phyloP scores from a whole-genome alignment of 2,797 vertebrate genomes.

The Tenualosa ilisha region DNA sequence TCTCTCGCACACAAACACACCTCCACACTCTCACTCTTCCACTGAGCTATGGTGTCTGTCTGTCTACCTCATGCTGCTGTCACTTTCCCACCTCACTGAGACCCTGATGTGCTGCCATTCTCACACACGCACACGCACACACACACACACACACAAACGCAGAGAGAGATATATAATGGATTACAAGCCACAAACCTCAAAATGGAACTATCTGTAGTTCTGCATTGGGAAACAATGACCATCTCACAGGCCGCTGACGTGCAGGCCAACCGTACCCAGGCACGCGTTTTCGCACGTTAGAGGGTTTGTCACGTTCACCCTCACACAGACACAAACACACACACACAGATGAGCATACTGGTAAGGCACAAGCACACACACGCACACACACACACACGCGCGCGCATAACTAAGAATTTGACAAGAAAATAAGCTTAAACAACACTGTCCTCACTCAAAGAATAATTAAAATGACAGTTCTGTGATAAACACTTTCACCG shows the following conservation, averaged over 20 bases:
- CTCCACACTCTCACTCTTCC: not conserved
- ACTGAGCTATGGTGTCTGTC: not conserved
- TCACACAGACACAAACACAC: conserved; percentile 29
- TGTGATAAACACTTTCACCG: not conserved
- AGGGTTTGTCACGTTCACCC: conserved; percentile 51
- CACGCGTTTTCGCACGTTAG: not conserved
- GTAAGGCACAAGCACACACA: not conserved
- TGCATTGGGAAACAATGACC: not conserved
- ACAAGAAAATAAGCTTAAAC: not conserved
- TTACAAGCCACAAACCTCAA: not conserved
- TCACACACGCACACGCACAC: not conserved
- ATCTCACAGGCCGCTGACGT: not conserved
- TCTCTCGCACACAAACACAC: not conserved
- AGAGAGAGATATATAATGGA: not conserved
- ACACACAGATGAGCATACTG: conserved; percentile 12
- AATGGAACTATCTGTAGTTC: conserved; percentile 4
- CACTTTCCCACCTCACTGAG: not conserved
- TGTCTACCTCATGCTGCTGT: not conserved
- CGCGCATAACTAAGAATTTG: not conserved
- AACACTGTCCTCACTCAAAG: not conserved
- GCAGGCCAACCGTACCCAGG: not conserved
- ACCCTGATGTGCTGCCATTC: not conserved
- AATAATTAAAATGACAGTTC: conserved; percentile 2
- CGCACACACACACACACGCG: not conserved
- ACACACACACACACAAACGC: not conserved